Evolutionary conservation across 2,888 invertebrate genomes (phyloP).

Genomic region (Drosophila mimica): DNA sequence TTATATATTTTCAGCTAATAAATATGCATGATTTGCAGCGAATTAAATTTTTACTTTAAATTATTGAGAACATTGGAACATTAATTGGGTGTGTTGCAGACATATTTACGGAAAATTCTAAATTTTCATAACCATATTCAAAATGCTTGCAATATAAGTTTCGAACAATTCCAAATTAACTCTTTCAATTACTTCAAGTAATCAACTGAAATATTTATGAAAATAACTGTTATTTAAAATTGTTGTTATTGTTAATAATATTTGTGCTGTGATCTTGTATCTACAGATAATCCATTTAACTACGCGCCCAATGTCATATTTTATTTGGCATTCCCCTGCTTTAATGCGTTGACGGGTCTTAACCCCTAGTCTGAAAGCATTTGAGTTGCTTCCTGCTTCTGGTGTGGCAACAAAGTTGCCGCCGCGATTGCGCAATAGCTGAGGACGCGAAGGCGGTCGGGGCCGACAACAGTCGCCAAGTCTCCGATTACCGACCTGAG

Average conservation of each 20-base stretch:
- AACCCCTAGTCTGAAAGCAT: slow-evolving; percentile 20
- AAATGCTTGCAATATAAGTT: no score
- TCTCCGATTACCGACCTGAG: slow-evolving; percentile 37
- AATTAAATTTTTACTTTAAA: neutral
- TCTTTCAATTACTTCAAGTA: neutral
- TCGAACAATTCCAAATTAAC: neutral
- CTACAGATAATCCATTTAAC: slow-evolving; percentile 14
- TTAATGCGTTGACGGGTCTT: slow-evolving; percentile 2
- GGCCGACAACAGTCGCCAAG: slow-evolving; percentile 31
- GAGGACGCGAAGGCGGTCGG: slow-evolving; percentile 25
- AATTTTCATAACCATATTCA: no score
- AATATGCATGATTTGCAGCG: neutral
- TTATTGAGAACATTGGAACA: neutral
- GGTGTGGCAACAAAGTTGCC: slow-evolving; percentile 52
- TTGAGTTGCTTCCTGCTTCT: slow-evolving; percentile 53
- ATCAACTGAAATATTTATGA: neutral
- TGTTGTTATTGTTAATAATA: neutral
- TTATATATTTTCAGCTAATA: neutral
- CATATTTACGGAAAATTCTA: neutral
- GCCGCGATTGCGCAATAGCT: slow-evolving; percentile 73
- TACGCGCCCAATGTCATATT: slow-evolving; percentile 13
- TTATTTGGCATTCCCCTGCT: slow-evolving; percentile 11
- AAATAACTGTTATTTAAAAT: no score
- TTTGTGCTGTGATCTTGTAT: slow-evolving; percentile 15
- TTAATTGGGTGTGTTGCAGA: neutral